Conservation (phyloP, 2,113 vertebrate species). For the Chloropsis cyanopogon region DNA sequence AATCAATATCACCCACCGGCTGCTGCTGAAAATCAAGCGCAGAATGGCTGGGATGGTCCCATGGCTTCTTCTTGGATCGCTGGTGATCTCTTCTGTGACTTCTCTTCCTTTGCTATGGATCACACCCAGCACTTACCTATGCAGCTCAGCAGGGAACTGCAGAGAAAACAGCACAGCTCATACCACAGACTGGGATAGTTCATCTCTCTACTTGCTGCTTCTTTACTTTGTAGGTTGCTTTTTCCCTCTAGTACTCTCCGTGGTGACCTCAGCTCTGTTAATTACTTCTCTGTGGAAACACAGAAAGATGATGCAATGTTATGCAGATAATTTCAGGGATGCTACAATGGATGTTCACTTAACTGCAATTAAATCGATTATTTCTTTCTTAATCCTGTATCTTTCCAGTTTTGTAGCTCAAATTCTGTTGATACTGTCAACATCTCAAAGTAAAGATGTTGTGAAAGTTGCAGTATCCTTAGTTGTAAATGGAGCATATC, state of each 20-base stretch:
- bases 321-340: not conserved
- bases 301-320: conserved; percentile 15
- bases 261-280: conserved; percentile 27
- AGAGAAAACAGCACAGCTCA: not conserved
- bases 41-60: conserved; percentile 1
- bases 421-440: not conserved
- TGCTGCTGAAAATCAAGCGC: conserved; percentile 47
- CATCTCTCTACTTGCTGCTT: not conserved
- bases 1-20: not conserved
- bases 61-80: not conserved
- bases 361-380: conserved; percentile 44
- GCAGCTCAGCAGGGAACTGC: not conserved
- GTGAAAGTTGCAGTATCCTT: conserved; percentile 8
- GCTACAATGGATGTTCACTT: not conserved
- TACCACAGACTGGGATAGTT: not conserved
- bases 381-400: conserved; percentile 31
- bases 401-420: not conserved
- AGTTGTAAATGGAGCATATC: conserved; percentile 12
- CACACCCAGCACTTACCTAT: not conserved
- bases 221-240: not conserved
- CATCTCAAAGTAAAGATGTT: not conserved
- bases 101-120: not conserved
- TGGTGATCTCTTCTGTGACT: not conserved
- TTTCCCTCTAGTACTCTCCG: conserved; percentile 3
- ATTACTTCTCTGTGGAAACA: conserved; percentile 44